A percentile compares a stretch with the other conserved stretches of the same genome.
Evolutionary conservation across 2,113 vertebrate genomes (phyloP).

Genomic region (Phyllostomus hastatus): DNA sequence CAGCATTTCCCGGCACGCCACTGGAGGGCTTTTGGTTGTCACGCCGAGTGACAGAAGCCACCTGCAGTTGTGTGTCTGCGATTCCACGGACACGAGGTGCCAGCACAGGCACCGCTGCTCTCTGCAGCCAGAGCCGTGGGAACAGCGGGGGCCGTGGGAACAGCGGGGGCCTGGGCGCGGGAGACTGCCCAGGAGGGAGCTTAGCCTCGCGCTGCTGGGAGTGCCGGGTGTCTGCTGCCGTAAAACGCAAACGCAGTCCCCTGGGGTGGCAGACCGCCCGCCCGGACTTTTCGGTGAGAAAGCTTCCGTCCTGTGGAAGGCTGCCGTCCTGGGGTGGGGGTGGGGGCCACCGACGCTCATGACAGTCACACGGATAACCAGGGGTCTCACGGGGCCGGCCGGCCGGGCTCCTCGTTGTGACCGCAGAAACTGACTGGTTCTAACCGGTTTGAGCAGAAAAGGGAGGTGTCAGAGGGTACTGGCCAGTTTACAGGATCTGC

Average conservation of each 20-base stretch:
- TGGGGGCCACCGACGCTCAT: not conserved
- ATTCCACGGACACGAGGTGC: not conserved
- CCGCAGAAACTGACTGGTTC: not conserved
- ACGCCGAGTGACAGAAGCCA: not conserved
- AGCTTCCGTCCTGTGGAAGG: not conserved
- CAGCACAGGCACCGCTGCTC: no score
- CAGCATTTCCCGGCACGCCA: no score
- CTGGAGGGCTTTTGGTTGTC: not conserved
- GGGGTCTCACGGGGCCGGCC: slow-evolving; percentile 21
- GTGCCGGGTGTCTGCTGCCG: not conserved
- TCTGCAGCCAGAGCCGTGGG: not conserved
- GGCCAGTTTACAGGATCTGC: not conserved
- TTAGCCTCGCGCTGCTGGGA: not conserved
- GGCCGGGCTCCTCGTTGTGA: not conserved
- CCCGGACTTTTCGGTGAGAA: not conserved
- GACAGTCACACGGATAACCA: not conserved
- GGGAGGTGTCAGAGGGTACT: not conserved
- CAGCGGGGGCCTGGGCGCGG: not conserved
- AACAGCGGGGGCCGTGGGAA: not conserved
- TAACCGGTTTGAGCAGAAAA: not conserved
- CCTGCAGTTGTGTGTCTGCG: no score
- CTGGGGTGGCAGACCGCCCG: not conserved
- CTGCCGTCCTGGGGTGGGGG: not conserved
- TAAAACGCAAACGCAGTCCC: not conserved
- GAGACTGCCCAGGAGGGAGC: not conserved